Conservation (phyloP, 53 echinoderm and acorn worm genomes). For the Glandiceps talaboti region DNA sequence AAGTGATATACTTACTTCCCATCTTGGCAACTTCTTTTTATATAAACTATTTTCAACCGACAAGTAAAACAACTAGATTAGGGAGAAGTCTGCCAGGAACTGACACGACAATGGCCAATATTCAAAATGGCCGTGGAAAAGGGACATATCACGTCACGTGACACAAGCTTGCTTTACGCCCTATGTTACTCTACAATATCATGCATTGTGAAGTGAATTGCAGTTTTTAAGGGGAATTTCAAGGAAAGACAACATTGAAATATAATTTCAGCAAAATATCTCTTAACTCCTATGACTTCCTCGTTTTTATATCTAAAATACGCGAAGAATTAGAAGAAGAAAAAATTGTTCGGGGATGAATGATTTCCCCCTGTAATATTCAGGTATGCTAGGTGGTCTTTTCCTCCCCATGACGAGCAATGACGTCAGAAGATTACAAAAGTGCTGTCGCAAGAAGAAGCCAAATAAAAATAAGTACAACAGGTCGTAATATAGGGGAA, state of each 20-base stretch:
- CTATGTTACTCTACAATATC: too few species aligned
- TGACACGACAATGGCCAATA: neutral
- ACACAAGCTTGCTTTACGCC: neutral
- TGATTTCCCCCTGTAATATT: too few species aligned
- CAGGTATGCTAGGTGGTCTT: too few species aligned
- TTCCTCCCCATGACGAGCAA: neutral
- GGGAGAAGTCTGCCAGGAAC: neutral
- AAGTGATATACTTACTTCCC: neutral
- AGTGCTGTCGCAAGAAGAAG: neutral
- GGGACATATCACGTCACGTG: neutral
- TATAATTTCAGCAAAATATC: too few species aligned
- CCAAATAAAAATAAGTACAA: neutral
- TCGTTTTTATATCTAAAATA: too few species aligned
- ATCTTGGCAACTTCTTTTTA: neutral
- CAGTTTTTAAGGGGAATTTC: too few species aligned
- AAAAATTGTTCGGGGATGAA: too few species aligned
- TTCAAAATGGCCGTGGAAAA: neutral
- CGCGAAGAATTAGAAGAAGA: too few species aligned
- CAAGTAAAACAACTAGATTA: neutral
- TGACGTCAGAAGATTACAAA: neutral
- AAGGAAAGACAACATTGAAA: too few species aligned
- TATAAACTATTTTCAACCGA: neutral
- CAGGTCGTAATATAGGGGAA: too few species aligned
- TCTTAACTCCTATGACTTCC: neutral
- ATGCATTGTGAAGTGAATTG: too few species aligned